Evolutionary conservation across 2,888 invertebrate genomes (phyloP).

Genomic region (Drosophila affinis): DNA sequence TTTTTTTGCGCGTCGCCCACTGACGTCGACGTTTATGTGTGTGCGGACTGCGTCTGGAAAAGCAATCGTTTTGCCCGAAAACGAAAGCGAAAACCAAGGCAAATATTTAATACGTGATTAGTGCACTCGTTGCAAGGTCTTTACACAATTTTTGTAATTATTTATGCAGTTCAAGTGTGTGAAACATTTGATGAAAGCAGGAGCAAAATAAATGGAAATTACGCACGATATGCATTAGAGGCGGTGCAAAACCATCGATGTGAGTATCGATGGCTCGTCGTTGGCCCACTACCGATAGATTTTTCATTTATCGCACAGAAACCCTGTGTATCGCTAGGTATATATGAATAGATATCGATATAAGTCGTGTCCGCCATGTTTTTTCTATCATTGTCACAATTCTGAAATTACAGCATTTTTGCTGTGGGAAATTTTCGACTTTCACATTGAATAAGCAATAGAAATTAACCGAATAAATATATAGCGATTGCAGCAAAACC

Average conservation of each 20-base stretch:
- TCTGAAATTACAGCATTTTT: constrained; percentile 26
- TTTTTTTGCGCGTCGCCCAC: constrained; percentile 22
- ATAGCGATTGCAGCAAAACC: constrained; percentile 52
- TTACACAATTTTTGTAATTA: not conserved
- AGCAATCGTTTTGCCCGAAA: constrained; percentile 2
- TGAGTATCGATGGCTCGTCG: too few relatives aligned
- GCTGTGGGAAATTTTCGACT: constrained; percentile 60
- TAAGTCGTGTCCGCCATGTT: constrained; percentile 2
- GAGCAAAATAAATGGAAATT: constrained; percentile 39
- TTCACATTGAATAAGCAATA: constrained; percentile 59
- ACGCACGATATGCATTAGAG: constrained; percentile 11
- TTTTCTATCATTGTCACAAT: constrained; percentile 1
- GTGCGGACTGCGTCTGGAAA: not conserved
- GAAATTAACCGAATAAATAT: constrained; percentile 68
- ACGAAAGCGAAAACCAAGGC: constrained; percentile 1
- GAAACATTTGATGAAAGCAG: constrained; percentile 28
- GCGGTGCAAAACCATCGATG: not conserved
- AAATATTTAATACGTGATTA: constrained; percentile 15
- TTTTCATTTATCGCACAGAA: too few relatives aligned
- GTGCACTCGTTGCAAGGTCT: not conserved
- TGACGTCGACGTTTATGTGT: constrained; percentile 24
- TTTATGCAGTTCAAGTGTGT: constrained; percentile 16
- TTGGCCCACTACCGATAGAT: too few relatives aligned
- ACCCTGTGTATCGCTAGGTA: too few relatives aligned
- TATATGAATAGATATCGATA: too few relatives aligned